These are phyloP conservation scores for Mystacornis crossleyi DNA, from an alignment of 2,113 vertebrate species.

Conservation along the genomic window DNA sequence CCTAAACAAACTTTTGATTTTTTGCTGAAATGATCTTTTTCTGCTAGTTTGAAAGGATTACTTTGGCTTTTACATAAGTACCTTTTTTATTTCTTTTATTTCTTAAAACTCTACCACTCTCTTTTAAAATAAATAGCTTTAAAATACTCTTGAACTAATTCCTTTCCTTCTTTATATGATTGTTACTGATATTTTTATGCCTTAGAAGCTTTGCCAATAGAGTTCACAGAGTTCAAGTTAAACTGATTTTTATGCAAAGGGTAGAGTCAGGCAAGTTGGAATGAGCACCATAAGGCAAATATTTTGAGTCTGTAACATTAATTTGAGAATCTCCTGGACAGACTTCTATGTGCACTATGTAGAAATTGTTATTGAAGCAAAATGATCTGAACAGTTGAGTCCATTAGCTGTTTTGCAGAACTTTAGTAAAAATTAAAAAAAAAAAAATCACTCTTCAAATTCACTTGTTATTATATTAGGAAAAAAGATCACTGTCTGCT, in stretches of 20 bases:
- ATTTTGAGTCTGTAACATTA: constrained; percentile 5
- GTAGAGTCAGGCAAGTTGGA: constrained; percentile 17
- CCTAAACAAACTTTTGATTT: neutral
- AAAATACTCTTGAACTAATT: neutral
- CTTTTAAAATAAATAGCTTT: neutral
- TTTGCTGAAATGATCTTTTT: neutral
- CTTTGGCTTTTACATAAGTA: neutral
- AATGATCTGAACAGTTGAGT: neutral
- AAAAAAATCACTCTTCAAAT: constrained; percentile 4
- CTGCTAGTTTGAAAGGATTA: neutral
- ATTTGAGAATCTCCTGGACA: neutral
- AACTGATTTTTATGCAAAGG: constrained; percentile 9
- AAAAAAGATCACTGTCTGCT: constrained; percentile 62
- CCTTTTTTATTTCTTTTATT: neutral
- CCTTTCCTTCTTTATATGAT: neutral
- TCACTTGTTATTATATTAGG: constrained; percentile 51
- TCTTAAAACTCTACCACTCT: neutral
- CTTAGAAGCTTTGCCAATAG: constrained; percentile 41
- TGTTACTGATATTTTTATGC: neutral
- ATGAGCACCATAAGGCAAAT: neutral
- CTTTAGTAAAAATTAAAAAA: constrained; percentile 15
- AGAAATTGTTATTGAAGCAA: neutral
- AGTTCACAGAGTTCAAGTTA: constrained; percentile 27
- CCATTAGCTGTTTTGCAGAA: neutral
- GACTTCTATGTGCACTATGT: neutral